These are phyloP conservation scores for Incurvaria masculella DNA, from an alignment of 2,888 invertebrate genomes.

Conservation along the genomic window DNA sequence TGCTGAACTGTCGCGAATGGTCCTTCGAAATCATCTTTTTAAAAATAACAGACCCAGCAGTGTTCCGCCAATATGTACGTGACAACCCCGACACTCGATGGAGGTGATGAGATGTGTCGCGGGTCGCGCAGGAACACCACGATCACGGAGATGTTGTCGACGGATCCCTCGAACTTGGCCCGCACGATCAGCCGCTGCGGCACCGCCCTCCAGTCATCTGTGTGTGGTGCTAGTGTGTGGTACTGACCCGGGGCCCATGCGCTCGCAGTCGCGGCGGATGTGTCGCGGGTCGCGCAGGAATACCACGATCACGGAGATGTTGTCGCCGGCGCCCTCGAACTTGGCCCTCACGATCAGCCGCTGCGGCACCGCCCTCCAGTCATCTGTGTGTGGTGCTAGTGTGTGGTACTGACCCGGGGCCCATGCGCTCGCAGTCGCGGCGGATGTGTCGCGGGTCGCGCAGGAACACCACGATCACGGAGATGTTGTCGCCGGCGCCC, in stretches of 20 bases:
- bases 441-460: constrained; percentile 66
- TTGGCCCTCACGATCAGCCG: constrained; percentile 72
- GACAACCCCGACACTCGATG: too few species aligned
- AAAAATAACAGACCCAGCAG: too few species aligned
- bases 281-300: constrained; percentile 74
- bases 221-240: too few species aligned
- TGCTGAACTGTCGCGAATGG: too few species aligned
- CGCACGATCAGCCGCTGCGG: constrained; percentile 68
- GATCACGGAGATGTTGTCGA: constrained; percentile 89
- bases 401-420: constrained; percentile 44
- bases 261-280: constrained; percentile 55
- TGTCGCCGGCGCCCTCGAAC: constrained; percentile 77
- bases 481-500: constrained; percentile 87
- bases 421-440: constrained; percentile 53
- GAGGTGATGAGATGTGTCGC: constrained; percentile 61
- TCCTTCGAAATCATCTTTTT: too few species aligned
- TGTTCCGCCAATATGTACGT: too few species aligned
- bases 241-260: constrained; percentile 53
- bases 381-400: too few species aligned
- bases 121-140: constrained; percentile 82
- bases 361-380: constrained; percentile 68
- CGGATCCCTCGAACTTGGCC: constrained; percentile 74
- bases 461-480: constrained; percentile 85
- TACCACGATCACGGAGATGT: constrained; percentile 88
- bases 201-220: constrained; percentile 72